A percentile compares a stretch with the other conserved stretches of the same genome.
phyloP scores from a whole-genome alignment of 2,888 invertebrate genomes.

The Penaeus monodon region DNA sequence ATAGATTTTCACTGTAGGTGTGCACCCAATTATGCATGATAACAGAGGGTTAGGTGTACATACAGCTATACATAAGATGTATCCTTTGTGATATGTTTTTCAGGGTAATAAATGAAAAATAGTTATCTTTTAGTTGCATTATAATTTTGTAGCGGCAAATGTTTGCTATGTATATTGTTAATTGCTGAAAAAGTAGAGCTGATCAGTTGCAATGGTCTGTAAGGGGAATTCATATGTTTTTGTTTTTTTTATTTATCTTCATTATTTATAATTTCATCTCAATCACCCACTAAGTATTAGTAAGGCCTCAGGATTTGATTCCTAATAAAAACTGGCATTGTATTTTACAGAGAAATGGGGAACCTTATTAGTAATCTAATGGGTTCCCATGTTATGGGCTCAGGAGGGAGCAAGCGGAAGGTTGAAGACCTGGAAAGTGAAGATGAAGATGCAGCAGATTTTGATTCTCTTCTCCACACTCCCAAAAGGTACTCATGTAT shows the following conservation, averaged over 20 bases:
- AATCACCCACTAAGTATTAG: too few relatives aligned
- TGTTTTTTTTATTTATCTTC: not conserved
- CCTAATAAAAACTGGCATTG: not conserved
- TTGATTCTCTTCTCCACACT: conserved; percentile 45
- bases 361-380: conserved; percentile 24
- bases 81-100: too few relatives aligned
- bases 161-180: not conserved
- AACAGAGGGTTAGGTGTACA: too few relatives aligned
- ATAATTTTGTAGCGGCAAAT: too few relatives aligned
- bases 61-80: too few relatives aligned
- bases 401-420: conserved; percentile 48
- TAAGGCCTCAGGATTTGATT: too few relatives aligned
- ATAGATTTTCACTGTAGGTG: too few relatives aligned
- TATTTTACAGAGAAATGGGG: conserved; percentile 32
- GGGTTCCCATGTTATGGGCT: conserved; percentile 26
- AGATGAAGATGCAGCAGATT: conserved; percentile 44
- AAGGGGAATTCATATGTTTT: too few relatives aligned
- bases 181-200: not conserved
- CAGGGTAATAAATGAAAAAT: too few relatives aligned
- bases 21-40: too few relatives aligned
- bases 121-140: too few relatives aligned
- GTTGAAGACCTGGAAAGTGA: conserved; percentile 49
- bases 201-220: not conserved
- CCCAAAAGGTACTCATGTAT: conserved; percentile 33
- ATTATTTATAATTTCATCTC: too few relatives aligned